A percentile compares a stretch with the other conserved stretches of the same genome.
These are phyloP conservation scores for Gonioctena quinquepunctata DNA, from an alignment of 1,140 invertebrate species.

Conservation along the genomic window DNA sequence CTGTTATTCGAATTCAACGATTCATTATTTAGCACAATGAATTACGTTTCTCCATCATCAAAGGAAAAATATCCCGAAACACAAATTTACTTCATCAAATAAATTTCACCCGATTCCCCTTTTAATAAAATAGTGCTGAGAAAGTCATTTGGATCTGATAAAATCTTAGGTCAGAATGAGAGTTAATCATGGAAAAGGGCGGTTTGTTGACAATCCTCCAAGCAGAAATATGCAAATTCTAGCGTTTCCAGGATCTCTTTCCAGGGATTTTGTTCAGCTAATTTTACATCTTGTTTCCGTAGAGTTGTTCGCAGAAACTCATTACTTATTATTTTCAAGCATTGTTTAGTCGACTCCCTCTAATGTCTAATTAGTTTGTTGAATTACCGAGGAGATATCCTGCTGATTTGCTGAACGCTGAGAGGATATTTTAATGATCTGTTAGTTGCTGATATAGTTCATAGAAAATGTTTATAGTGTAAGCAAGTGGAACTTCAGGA, in stretches of 20 bases:
- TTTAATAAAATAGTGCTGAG: neutral
- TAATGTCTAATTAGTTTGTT: neutral
- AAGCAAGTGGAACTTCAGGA: no score
- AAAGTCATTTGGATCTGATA: neutral
- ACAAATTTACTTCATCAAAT: no score
- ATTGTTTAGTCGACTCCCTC: neutral
- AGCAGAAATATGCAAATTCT: conserved; percentile 24
- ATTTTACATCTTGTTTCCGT: conserved; percentile 17
- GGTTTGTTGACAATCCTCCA: conserved; percentile 20
- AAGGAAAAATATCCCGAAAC: no score
- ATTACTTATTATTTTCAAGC: neutral
- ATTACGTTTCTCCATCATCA: no score
- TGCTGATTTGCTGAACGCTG: neutral
- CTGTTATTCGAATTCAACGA: no score
- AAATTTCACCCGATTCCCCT: no score
- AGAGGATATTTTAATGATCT: no score
- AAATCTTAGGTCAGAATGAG: conserved; percentile 22
- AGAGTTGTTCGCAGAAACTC: conserved; percentile 10
- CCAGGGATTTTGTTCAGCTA: conserved; percentile 20
- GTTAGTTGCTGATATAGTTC: no score
- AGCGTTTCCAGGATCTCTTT: conserved; percentile 19
- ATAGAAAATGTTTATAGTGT: no score
- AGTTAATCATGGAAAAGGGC: conserved; percentile 18
- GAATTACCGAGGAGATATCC: neutral
- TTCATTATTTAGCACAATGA: no score